Evolutionary conservation across 1,140 invertebrate genomes (phyloP).

Genomic region (Ostrea edulis): DNA sequence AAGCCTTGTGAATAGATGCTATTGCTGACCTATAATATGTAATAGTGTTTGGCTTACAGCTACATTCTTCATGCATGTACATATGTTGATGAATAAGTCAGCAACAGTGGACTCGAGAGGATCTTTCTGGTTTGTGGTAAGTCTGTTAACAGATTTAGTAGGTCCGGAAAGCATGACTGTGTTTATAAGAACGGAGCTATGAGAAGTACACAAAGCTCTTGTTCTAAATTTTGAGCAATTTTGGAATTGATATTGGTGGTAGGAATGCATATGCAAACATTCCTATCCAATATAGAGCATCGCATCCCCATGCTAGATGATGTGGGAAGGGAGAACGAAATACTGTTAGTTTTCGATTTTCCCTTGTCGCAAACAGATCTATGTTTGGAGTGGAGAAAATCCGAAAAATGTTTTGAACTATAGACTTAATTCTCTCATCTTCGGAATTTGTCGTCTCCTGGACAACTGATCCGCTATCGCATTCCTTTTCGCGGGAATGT

Average conservation of each 20-base stretch:
- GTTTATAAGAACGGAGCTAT: slow-evolving; percentile 26
- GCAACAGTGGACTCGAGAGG: not conserved
- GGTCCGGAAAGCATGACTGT: slow-evolving; percentile 18
- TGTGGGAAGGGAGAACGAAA: not conserved
- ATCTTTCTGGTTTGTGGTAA: not conserved
- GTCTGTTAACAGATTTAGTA: slow-evolving; percentile 22
- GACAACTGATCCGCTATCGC: not conserved
- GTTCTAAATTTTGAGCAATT: not conserved
- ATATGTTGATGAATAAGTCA: too few relatives aligned
- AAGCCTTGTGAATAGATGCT: slow-evolving; percentile 39
- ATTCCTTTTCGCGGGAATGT: slow-evolving; percentile 39
- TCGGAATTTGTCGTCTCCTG: not conserved
- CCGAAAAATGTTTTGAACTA: not conserved
- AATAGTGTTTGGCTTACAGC: slow-evolving; percentile 35
- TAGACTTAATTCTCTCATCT: not conserved
- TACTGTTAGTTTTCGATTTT: not conserved
- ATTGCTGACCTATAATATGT: slow-evolving; percentile 48
- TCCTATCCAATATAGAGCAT: slow-evolving; percentile 22
- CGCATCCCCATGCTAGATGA: too few relatives aligned
- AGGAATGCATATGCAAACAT: slow-evolving; percentile 49
- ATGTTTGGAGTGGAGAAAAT: too few relatives aligned
- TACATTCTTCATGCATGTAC: not conserved
- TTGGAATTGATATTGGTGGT: not conserved
- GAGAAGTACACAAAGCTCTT: slow-evolving; percentile 34
- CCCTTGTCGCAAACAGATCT: too few relatives aligned